Evolutionary conservation across 1,140 invertebrate genomes (phyloP), one percentile per base, ranked within the genome.

Genomic region (Hermetia illucens): DNA sequence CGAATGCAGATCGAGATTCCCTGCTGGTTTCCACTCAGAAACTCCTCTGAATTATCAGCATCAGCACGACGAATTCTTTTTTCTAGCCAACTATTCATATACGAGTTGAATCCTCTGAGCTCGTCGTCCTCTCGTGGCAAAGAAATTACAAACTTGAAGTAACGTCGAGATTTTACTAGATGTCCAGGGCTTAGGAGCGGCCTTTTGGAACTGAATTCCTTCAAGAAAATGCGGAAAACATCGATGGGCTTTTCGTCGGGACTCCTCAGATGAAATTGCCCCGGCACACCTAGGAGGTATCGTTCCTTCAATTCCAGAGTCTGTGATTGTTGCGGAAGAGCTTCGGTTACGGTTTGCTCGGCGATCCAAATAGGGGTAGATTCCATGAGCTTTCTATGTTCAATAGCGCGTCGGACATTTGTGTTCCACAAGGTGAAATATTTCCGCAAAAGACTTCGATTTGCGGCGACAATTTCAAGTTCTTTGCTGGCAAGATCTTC

Each of bases 131-230:
- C 39, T 37, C 64, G 52, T 12, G 75, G 71, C 37, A 74, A 63
- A 1, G 72, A 70, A 13, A 80, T 48, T n/a, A 71, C 54, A 17
- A 79, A 45, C 59, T 83, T 83, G 75, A 75, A 82, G 51, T 69
- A 81, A 54, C 60, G 38, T 64, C 66, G 40, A 44, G 55, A 41
- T 69, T 70, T 44, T 68, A 61, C n/a, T n/a, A 25, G 55, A 55
- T 51, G 65, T 69, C 70, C 71, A 73, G 39, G 65, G 63, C 42
- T 55, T 52, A 15, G 76, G 52, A 65, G 13, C 67, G 41, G 15
- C 18, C 25, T 38, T n/a, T 9, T n/a, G n/a, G n/a, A n/a, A 13
- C 4, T 29, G 17, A 12, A 29, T 30, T 12, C 17, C 21, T n/a
- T 12, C 8, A 1, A 29, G 9, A 8, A 20, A 9, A 32, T 13